phyloP scores from a whole-genome alignment of 2,888 invertebrate genomes.

The Blastobasis lacticolella region DNA sequence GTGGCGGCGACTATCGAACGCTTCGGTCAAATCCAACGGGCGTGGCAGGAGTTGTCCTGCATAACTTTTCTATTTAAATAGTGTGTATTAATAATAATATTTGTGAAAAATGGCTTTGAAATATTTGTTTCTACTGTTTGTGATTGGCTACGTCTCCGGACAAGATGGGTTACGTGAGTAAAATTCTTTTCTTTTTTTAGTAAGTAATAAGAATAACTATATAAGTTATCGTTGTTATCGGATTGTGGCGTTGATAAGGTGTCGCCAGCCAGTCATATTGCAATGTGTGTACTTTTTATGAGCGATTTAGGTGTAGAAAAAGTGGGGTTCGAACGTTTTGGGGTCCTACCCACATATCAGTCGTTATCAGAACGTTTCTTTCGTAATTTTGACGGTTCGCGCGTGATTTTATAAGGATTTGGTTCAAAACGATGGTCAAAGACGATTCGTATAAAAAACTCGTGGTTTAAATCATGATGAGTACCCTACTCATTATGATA shows the following conservation, averaged over 20 bases:
- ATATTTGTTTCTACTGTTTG: constrained; percentile 24
- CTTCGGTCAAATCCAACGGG: constrained; percentile 20
- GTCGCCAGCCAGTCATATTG: too few relatives aligned
- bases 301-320: background rate
- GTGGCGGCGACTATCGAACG: constrained; percentile 29
- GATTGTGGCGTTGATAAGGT: too few relatives aligned
- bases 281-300: too few relatives aligned
- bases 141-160: constrained; percentile 29
- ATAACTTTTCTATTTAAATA: constrained; percentile 12
- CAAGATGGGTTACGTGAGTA: constrained; percentile 40
- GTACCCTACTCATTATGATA: too few relatives aligned
- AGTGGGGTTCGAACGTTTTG: constrained; percentile 5
- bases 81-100: constrained; percentile 17
- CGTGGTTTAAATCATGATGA: too few relatives aligned
- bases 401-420: background rate
- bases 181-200: constrained; percentile 1
- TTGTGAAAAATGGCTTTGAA: constrained; percentile 36
- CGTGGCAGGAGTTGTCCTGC: constrained; percentile 18
- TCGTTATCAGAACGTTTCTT: background rate
- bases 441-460: too few relatives aligned
- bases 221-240: background rate
- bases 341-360: background rate
- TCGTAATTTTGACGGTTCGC: background rate
- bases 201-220: background rate
- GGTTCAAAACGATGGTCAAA: background rate